A percentile compares a stretch with the other conserved stretches of the same genome.
phyloP scores from a whole-genome alignment of 2,888 invertebrate genomes.

The Dasysyrphus albostriatus region DNA sequence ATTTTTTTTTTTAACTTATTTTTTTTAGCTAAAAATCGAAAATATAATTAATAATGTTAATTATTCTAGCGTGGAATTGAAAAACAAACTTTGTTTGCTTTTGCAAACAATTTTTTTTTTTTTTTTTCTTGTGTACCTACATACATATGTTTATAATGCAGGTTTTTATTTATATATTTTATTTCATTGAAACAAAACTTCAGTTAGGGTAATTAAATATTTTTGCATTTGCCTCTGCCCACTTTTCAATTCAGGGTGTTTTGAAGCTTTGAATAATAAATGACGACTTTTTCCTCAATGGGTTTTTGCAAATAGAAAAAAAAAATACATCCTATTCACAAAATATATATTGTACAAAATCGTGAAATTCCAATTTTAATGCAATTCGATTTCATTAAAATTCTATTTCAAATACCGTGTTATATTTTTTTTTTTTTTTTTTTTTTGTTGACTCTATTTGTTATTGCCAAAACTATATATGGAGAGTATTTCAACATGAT shows the following conservation, averaged over 20 bases:
- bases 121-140: not conserved
- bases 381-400: slow-evolving; percentile 70
- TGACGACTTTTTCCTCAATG: slow-evolving; percentile 51
- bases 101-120: slow-evolving; percentile 26
- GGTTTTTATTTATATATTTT: not conserved
- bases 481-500: not conserved
- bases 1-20: slow-evolving; percentile 29
- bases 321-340: not conserved
- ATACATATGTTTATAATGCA: not conserved
- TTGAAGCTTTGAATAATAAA: slow-evolving; percentile 58
- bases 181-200: slow-evolving; percentile 28
- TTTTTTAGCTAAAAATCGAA: slow-evolving; percentile 38
- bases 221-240: slow-evolving; percentile 42
- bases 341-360: slow-evolving; percentile 26
- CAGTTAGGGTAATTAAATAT: slow-evolving; percentile 60
- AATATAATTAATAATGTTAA: slow-evolving; percentile 70
- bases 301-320: slow-evolving; percentile 30
- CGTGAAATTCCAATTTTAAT: slow-evolving; percentile 71
- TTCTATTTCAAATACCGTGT: slow-evolving; percentile 60
- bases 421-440: slow-evolving; percentile 14
- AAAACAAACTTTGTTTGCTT: slow-evolving; percentile 63
- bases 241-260: slow-evolving; percentile 39
- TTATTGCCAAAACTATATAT: not conserved
- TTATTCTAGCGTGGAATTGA: slow-evolving; percentile 60
- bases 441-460: slow-evolving; percentile 2